Evolutionary conservation across 2,888 invertebrate genomes (phyloP).

Genomic region (Ommatoiulus sabulosus): DNA sequence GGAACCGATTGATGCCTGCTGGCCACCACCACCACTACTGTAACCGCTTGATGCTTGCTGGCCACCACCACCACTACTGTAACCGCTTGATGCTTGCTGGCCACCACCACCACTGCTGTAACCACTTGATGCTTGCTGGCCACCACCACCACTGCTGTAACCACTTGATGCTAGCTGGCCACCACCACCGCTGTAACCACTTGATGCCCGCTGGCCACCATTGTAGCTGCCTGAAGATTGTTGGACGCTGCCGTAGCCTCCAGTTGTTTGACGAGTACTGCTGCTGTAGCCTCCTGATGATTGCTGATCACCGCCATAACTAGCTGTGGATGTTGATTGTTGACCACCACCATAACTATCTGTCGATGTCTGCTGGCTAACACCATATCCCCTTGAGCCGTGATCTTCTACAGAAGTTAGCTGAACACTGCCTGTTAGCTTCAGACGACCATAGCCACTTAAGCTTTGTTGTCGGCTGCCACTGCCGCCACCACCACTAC

Average conservation of each 20-base stretch:
- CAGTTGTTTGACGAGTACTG: neutral
- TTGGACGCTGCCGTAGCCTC: slow-evolving; percentile 18
- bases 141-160: neutral
- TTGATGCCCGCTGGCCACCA: neutral
- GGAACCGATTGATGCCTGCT: neutral
- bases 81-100: neutral
- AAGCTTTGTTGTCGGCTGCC: neutral
- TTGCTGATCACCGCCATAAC: slow-evolving; percentile 26
- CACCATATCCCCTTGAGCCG: neutral
- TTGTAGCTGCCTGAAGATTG: neutral
- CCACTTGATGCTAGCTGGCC: neutral
- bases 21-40: neutral
- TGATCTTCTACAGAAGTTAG: neutral
- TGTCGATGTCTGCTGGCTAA: neutral
- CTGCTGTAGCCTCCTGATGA: neutral
- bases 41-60: neutral
- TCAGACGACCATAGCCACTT: neutral
- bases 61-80: neutral
- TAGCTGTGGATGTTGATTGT: neutral
- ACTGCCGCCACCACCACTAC: neutral
- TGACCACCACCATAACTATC: neutral
- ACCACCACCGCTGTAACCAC: neutral
- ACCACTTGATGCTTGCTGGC: neutral
- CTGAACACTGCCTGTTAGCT: slow-evolving; percentile 10
- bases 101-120: slow-evolving; percentile 6